Evolutionary conservation across 1,140 invertebrate genomes (phyloP), one percentile per base, ranked within the genome.

Genomic region (Gyrodactylus bullatarudis): DNA sequence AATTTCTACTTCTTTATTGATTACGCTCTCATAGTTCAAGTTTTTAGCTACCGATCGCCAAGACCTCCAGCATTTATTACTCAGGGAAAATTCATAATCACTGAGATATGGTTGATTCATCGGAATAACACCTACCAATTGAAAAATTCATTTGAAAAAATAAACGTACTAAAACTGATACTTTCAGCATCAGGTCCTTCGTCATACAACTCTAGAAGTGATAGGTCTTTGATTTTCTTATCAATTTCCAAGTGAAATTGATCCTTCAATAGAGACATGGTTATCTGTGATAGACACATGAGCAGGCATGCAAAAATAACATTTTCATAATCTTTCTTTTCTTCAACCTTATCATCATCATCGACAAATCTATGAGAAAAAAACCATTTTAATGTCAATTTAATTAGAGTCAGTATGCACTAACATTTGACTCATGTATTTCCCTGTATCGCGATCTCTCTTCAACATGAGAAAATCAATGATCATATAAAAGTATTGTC

Each of bases 351-450:
- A 79, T 79, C 74, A 76, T 76, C 75, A 80, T 79, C 27, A 75
- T 68, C 74, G 78, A 79, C 71, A 34, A 77, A 2, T 76, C 75
- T 22, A 78, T 54, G 34, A 54, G 8, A 16, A 16, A 54, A n/a
- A 54, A 54, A 54, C 8, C 8, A 54, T 16, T 54, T 54, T 54
- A n/a, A n/a, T n/a, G n/a, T n/a, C n/a, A n/a, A n/a, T n/a, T 75
- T 78, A 78, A 74, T 79, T 76, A 77, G 75, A 80, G 81, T 86
- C 86, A 91, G 78, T 85, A 85, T 54, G 87, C 82, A 87, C 89
- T 89, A 79, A 85, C 8, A 54, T 54, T 54, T 54, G 34, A 54
- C 34, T 54, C 34, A 54, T 16, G 34, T 8, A 54, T 54, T 8
- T 16, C 34, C n/a, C n/a, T n/a, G n/a, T n/a, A n/a, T n/a, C n/a